Evolutionary conservation across 2,797 vertebrate species (phyloP).

Genomic region (Lepidocolaptes lacrymiger): DNA sequence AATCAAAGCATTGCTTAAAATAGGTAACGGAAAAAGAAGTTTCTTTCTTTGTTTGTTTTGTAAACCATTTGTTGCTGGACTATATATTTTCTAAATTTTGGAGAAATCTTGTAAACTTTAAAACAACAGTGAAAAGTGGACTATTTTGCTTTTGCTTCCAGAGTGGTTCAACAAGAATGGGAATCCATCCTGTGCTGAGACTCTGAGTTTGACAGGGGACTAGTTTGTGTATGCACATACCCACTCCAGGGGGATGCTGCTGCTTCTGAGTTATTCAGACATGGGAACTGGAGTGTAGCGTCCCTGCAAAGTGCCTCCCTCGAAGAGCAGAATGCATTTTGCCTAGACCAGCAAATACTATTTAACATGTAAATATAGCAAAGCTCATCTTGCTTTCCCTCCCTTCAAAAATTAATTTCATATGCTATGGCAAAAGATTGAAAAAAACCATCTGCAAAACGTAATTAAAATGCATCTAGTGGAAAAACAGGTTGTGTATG

Average conservation of each 20-base stretch:
- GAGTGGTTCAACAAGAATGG: neutral
- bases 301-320: slow-evolving; percentile 6
- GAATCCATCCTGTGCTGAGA: neutral
- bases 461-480: slow-evolving; percentile 63
- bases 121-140: neutral
- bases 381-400: slow-evolving; percentile 3
- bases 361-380: slow-evolving; percentile 59
- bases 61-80: slow-evolving; percentile 23
- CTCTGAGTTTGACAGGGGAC: neutral
- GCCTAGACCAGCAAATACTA: slow-evolving; percentile 32
- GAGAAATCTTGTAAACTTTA: neutral
- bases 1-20: slow-evolving; percentile 42
- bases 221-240: neutral
- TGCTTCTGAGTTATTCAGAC: slow-evolving; percentile 4
- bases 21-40: slow-evolving; percentile 30
- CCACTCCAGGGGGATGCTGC: neutral
- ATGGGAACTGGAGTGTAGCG: neutral
- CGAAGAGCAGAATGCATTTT: neutral
- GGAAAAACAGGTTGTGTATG: slow-evolving; percentile 50
- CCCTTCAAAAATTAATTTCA: slow-evolving; percentile 60
- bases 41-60: neutral
- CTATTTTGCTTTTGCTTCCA: neutral
- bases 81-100: neutral
- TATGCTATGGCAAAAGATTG: slow-evolving; percentile 58
- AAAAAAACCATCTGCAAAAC: slow-evolving; percentile 64